phyloP scores from a whole-genome alignment of 2,888 invertebrate genomes.

The Pachliopta kotzebuea region DNA sequence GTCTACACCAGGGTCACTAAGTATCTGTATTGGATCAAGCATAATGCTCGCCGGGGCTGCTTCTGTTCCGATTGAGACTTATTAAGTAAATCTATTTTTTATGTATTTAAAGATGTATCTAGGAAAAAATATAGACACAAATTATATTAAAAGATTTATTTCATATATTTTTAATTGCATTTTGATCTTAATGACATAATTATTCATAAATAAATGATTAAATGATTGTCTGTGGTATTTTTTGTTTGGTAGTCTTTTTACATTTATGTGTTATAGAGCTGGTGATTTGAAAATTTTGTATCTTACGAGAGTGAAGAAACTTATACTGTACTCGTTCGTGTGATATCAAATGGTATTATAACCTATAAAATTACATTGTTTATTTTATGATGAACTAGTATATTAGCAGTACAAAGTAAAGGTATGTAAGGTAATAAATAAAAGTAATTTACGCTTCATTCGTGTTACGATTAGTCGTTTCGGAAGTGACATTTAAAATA shows the following conservation, averaged over 20 bases:
- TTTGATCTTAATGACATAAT: not conserved
- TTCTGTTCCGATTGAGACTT: slow-evolving; percentile 82
- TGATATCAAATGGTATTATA: no score
- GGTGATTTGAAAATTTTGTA: not conserved
- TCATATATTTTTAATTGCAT: not conserved
- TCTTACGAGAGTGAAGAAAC: no score
- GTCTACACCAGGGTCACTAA: slow-evolving; percentile 91
- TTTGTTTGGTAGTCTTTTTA: not conserved
- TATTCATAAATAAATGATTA: not conserved
- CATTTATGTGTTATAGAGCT: not conserved
- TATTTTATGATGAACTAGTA: no score
- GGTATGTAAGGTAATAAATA: not conserved
- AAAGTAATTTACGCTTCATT: not conserved
- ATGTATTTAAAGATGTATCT: not conserved
- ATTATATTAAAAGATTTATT: not conserved
- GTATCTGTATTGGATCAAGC: slow-evolving; percentile 89
- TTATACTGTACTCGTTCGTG: no score
- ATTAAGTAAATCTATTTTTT: not conserved
- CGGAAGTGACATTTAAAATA: slow-evolving; percentile 37
- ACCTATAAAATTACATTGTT: not conserved
- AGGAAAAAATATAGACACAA: not conserved
- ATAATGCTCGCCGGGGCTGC: slow-evolving; percentile 88
- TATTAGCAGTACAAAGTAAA: no score
- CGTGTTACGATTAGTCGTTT: not conserved
- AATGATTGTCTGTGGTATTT: not conserved